Evolutionary conservation across 2,797 vertebrate species (phyloP), one percentile per base, ranked within the genome.

Genomic region (Prunella strophiata): DNA sequence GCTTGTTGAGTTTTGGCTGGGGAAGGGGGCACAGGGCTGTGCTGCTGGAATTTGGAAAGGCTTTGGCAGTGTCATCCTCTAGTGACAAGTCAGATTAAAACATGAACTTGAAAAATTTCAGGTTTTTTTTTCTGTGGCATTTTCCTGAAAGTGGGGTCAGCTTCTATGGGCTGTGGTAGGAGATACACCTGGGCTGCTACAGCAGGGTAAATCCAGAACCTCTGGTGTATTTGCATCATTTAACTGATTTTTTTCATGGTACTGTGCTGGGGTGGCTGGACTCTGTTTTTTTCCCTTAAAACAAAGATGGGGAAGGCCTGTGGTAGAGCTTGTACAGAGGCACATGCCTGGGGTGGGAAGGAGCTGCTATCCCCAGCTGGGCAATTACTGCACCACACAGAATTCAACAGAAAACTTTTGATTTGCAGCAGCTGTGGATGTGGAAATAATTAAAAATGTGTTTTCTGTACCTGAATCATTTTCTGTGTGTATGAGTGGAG

Each of bases 91-190:
- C 29, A 40, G 34, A 18, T 10, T 50, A n/a, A 22, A 11, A 20
- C 6, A 4, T 2, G 14, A 52, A 25, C 7, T 19, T 36, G 13
- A 11, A 40, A 48, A 48, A 18, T 0, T 7, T 19, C 3, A 22
- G 34, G 34, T 4, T 7, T 65, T 62, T 62, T 29, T 15, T 81
- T 38, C 26, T 40, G 5, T 8, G 15, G 18, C 13, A 26, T 0
- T 9, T 42, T 34, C 4, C 13, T 38, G 22, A 25, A 62, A 45
- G 15, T 21, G 26, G 7, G 8, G 3, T 51, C n/a, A 83, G 29
- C 22, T 63, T 7, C 7, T 18, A 0, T 1, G 9, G n/a, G 1
- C 4, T n/a, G 1, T 25, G 4, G 3, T 10, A 14, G 25, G 36
- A 45, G 52, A 15, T 32, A 8, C 18, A 40, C 25, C n/a, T 34